Conservation (phyloP, 2,888 invertebrate genomes). For the Anoplius nigerrimus region DNA sequence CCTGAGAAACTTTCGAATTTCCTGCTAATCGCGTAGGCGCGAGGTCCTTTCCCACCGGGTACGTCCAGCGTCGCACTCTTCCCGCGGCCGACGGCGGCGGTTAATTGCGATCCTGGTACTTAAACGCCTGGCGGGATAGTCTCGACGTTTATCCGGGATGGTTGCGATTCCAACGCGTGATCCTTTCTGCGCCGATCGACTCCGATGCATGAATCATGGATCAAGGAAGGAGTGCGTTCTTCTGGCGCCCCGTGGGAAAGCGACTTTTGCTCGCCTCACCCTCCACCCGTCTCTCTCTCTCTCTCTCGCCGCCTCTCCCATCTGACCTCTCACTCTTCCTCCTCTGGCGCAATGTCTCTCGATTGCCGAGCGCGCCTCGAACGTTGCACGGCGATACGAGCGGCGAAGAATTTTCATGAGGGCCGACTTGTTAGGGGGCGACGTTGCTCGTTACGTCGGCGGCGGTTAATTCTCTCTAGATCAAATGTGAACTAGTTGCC, state of each 20-base stretch:
- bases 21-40: background rate
- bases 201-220: slow-evolving; percentile 10
- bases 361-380: no score
- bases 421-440: slow-evolving; percentile 3
- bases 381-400: background rate
- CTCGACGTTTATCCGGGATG: background rate
- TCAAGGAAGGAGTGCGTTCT: slow-evolving; percentile 6
- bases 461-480: slow-evolving; percentile 14
- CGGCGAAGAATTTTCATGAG: slow-evolving; percentile 11
- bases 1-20: background rate
- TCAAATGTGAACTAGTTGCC: slow-evolving; percentile 12
- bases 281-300: background rate
- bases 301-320: no score
- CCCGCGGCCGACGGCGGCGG: no score
- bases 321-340: no score
- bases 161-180: background rate
- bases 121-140: no score
- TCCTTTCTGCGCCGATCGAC: background rate
- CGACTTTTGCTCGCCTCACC: slow-evolving; percentile 3
- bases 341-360: no score
- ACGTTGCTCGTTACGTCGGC: background rate
- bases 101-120: no score
- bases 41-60: no score
- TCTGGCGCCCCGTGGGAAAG: slow-evolving; percentile 13
- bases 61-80: no score